These are phyloP conservation scores for Campaea margaritaria DNA, from an alignment of 2,888 invertebrate species.

Conservation along the genomic window DNA sequence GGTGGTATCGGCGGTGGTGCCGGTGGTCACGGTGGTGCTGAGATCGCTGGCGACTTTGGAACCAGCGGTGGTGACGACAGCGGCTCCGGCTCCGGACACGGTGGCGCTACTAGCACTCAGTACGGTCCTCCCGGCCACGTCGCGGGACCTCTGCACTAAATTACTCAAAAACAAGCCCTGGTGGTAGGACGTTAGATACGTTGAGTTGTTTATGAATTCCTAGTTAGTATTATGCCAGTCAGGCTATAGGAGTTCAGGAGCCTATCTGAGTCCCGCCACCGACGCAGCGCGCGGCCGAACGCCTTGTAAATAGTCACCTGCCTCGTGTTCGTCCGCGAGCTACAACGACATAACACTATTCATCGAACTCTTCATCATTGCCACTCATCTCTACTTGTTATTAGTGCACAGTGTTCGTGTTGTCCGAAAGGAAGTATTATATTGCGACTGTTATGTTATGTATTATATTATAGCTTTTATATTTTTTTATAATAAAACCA, in stretches of 20 bases:
- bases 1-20: slow-evolving; percentile 50
- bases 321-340: slow-evolving; percentile 61
- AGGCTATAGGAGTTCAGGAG: slow-evolving; percentile 19
- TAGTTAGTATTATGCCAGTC: slow-evolving; percentile 38
- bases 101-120: slow-evolving; percentile 76
- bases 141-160: slow-evolving; percentile 80
- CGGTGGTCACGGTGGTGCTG: slow-evolving; percentile 64
- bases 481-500: slow-evolving; percentile 77
- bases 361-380: slow-evolving; percentile 63
- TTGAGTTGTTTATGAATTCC: slow-evolving; percentile 64
- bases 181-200: slow-evolving; percentile 61
- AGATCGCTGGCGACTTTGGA: slow-evolving; percentile 67
- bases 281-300: slow-evolving; percentile 57
- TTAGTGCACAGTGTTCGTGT: slow-evolving; percentile 82
- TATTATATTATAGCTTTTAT: slow-evolving; percentile 80
- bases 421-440: slow-evolving; percentile 73
- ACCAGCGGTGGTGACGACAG: slow-evolving; percentile 63
- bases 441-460: slow-evolving; percentile 82
- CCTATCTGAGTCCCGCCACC: slow-evolving; percentile 48
- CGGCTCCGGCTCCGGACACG: slow-evolving; percentile 60
- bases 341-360: slow-evolving; percentile 50
- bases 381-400: slow-evolving; percentile 78
- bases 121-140: slow-evolving; percentile 83
- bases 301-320: slow-evolving; percentile 74
- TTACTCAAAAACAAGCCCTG: slow-evolving; percentile 44